Conservation (phyloP, 2,113 vertebrate species). For the Holacanthus passer region DNA sequence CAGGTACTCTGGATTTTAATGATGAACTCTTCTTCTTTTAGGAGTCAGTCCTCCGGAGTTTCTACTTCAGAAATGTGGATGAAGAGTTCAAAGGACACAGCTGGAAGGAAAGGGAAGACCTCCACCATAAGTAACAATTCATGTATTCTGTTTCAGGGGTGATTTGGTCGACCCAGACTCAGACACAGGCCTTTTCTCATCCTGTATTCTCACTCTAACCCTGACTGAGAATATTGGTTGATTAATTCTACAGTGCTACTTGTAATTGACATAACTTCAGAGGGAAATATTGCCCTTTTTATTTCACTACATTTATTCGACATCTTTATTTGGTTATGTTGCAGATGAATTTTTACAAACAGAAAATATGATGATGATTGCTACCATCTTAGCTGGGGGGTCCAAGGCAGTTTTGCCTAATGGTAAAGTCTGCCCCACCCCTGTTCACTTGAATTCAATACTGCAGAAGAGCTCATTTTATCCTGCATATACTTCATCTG, state of each 20-base stretch:
- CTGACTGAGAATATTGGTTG: not conserved
- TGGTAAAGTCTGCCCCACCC: not conserved
- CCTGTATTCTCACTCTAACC: not conserved
- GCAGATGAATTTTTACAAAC: no score
- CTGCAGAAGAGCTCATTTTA: not conserved
- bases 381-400: no score
- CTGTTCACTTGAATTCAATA: not conserved
- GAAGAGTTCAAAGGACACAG: slow-evolving; percentile 40
- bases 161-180: not conserved
- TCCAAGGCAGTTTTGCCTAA: not conserved
- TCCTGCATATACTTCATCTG: not conserved
- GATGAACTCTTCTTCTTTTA: slow-evolving; percentile 36
- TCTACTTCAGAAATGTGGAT: slow-evolving; percentile 13
- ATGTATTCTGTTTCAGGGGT: not conserved
- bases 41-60: slow-evolving; percentile 20
- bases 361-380: no score
- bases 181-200: not conserved
- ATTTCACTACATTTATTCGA: not conserved
- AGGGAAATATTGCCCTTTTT: not conserved
- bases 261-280: no score
- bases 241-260: no score
- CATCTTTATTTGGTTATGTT: no score
- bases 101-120: slow-evolving; percentile 24
- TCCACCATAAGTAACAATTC: not conserved
- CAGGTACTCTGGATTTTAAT: slow-evolving; percentile 1